Percentiles rank a stretch among this genome's conserved stretches.
Evolutionary conservation across 1,140 invertebrate species (phyloP).

Genomic region (Bursaphelenchus mucronatus): DNA sequence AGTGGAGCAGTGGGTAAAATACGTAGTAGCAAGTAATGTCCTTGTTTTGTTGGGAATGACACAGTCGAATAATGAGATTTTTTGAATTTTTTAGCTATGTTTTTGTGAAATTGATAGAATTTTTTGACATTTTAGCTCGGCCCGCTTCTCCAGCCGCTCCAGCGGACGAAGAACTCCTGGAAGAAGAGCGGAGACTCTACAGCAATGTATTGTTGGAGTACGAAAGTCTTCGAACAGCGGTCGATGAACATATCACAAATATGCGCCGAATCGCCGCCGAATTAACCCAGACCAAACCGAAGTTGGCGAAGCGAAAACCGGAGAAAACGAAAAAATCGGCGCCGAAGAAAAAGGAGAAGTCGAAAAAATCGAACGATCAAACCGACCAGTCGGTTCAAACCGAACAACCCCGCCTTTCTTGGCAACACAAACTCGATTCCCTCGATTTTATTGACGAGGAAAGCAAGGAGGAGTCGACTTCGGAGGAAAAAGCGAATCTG

Average conservation of each 20-base stretch:
- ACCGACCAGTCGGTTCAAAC: conserved; percentile 3
- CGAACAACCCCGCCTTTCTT: background rate
- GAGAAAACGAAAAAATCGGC: background rate
- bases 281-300: conserved; percentile 30
- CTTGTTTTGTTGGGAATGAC: too few species aligned
- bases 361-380: background rate
- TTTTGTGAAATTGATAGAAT: too few species aligned
- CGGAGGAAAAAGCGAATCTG: conserved; percentile 25
- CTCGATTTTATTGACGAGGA: background rate
- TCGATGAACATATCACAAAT: conserved; percentile 38
- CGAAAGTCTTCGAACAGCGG: conserved; percentile 36
- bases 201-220: conserved; percentile 41
- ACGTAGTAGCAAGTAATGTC: too few species aligned
- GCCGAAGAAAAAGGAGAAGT: background rate
- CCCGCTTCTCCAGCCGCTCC: too few species aligned
- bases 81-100: too few species aligned
- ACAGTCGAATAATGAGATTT: too few species aligned
- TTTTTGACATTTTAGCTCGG: too few species aligned
- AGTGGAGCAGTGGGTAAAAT: too few species aligned
- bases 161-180: conserved; percentile 22
- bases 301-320: conserved; percentile 9
- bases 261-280: conserved; percentile 47
- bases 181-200: conserved; percentile 36
- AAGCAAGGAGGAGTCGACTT: conserved; percentile 19
- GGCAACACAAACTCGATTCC: conserved; percentile 3